phyloP scores from a whole-genome alignment of 2,113 vertebrate species.

The Arizona elegans region DNA sequence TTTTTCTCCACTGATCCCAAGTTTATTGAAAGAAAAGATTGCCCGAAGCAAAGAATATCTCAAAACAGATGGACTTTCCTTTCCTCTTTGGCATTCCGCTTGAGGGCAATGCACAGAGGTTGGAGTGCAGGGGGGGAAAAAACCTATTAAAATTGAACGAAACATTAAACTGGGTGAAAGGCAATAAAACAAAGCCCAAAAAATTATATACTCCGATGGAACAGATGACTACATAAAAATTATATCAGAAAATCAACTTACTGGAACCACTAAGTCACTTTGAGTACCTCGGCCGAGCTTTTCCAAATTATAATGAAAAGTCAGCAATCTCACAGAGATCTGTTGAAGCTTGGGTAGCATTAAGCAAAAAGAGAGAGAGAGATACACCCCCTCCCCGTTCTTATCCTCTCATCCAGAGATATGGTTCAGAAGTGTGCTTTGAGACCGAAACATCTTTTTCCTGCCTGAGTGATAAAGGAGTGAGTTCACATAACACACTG shows the following conservation, averaged over 20 bases:
- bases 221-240: constrained; percentile 19
- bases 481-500: fast-evolving
- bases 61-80: background rate
- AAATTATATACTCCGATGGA: constrained; percentile 1
- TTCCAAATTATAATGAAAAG: constrained; percentile 9
- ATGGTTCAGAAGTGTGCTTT: constrained; percentile 4
- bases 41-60: background rate
- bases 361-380: background rate
- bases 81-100: background rate
- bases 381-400: background rate
- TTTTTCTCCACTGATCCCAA: background rate
- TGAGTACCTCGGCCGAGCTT: background rate
- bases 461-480: background rate
- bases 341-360: background rate
- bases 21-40: background rate
- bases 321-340: background rate
- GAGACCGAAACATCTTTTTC: background rate
- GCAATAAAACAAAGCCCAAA: constrained; percentile 14
- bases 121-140: background rate
- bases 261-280: background rate
- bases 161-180: background rate
- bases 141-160: background rate
- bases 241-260: constrained; percentile 13
- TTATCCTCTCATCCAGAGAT: background rate
- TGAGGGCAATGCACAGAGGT: background rate